Evolutionary conservation across 2,797 vertebrate species (phyloP).

Genomic region (Mionectes olivaceus): DNA sequence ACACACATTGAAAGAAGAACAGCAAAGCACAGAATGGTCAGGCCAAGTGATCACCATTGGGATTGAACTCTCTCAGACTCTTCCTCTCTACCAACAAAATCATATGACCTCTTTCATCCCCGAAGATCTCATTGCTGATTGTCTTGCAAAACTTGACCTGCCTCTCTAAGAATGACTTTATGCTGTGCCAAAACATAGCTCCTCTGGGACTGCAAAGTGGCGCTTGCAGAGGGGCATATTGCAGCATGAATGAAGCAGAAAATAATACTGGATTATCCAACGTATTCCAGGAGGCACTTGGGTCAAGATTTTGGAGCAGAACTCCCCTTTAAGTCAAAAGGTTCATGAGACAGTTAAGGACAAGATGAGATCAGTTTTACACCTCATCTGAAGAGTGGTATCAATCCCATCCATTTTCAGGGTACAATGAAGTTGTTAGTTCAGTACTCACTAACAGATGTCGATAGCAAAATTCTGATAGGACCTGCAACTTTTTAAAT

Average conservation of each 20-base stretch:
- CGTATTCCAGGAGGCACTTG: background rate
- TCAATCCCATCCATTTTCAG: background rate
- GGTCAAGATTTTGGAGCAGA: background rate
- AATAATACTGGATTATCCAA: background rate
- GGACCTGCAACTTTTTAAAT: background rate
- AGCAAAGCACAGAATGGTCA: background rate
- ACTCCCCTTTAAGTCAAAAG: background rate
- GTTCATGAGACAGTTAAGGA: background rate
- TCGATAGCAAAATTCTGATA: background rate
- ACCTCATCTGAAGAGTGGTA: background rate
- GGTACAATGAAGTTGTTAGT: background rate
- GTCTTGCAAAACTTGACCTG: conserved; percentile 4
- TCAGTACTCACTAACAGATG: background rate
- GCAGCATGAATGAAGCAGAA: background rate
- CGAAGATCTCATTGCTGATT: background rate
- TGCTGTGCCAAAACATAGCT: background rate
- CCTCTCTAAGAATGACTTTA: background rate
- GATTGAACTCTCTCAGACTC: conserved; percentile 52
- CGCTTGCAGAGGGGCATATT: background rate
- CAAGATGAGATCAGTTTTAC: background rate
- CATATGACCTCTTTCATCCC: conserved; percentile 52
- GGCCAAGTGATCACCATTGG: background rate
- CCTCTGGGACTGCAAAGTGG: background rate
- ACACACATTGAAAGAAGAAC: background rate
- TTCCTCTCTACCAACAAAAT: conserved; percentile 53